Percentiles rank a stretch among this genome's conserved stretches.
phyloP scores from a whole-genome alignment of 2,113 vertebrate genomes.

The Dipodomys stephensi region DNA sequence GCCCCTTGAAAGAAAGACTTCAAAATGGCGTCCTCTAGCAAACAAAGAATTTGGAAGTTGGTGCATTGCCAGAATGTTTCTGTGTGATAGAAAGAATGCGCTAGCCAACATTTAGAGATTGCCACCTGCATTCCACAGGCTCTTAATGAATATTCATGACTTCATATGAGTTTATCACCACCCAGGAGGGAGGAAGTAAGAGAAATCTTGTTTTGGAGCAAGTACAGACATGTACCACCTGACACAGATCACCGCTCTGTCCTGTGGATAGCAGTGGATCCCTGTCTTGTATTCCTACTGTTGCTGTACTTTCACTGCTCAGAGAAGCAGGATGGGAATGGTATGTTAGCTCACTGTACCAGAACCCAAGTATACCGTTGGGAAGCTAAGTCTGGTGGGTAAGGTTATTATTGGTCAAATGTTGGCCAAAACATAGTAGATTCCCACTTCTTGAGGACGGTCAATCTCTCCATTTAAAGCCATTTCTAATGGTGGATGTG shows the following conservation, averaged over 20 bases:
- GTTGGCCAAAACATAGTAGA: neutral
- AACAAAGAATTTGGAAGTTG: neutral
- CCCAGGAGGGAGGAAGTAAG: neutral
- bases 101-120: neutral
- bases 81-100: neutral
- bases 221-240: fast-evolving
- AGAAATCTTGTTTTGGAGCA: neutral
- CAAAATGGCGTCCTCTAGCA: neutral
- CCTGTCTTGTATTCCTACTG: fast-evolving
- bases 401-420: neutral
- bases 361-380: fast-evolving
- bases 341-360: fast-evolving
- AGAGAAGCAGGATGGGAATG: neutral
- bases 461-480: neutral
- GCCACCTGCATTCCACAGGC: too few species aligned
- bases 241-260: neutral
- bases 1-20: conserved; percentile 11
- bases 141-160: neutral
- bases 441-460: neutral
- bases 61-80: neutral
- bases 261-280: neutral
- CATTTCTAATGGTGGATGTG: neutral
- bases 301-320: too few species aligned
- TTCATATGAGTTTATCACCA: neutral
- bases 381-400: neutral